These are phyloP conservation scores for Eupithecia insigniata DNA, from an alignment of 2,888 invertebrate species.

Conservation along the genomic window DNA sequence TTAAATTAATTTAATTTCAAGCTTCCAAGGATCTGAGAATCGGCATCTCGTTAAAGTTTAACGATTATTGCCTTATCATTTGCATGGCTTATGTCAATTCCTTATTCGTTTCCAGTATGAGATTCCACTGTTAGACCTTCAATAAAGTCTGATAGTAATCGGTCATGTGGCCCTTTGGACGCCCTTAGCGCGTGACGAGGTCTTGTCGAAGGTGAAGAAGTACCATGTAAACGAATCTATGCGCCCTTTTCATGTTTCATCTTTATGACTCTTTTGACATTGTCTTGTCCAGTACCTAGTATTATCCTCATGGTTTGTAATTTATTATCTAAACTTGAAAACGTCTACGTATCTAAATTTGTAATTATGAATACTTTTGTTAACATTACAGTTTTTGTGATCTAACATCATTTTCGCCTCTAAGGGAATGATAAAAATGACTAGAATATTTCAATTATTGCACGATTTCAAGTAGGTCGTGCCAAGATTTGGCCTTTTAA, in stretches of 20 bases:
- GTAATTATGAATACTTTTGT: background rate
- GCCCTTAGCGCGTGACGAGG: slow-evolving; percentile 80
- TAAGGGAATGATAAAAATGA: slow-evolving; percentile 16
- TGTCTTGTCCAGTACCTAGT: slow-evolving; percentile 55
- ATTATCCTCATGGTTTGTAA: slow-evolving; percentile 39
- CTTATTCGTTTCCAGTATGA: slow-evolving; percentile 59
- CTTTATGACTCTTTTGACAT: slow-evolving; percentile 70
- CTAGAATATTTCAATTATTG: slow-evolving; percentile 44
- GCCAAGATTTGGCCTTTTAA: slow-evolving; percentile 44
- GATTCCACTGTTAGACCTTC: slow-evolving; percentile 57
- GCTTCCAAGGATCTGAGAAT: background rate
- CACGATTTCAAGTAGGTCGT: slow-evolving; percentile 44
- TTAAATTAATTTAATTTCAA: background rate
- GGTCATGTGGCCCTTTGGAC: slow-evolving; percentile 70
- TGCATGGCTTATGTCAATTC: slow-evolving; percentile 64
- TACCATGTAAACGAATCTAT: slow-evolving; percentile 37
- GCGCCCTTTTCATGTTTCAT: slow-evolving; percentile 64
- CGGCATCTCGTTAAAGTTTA: slow-evolving; percentile 10
- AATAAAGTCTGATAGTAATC: slow-evolving; percentile 56
- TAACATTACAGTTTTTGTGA: background rate
- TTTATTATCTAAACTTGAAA: too few species aligned
- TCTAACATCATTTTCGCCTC: background rate
- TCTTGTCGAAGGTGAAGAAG: slow-evolving; percentile 55
- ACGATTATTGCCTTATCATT: slow-evolving; percentile 51
- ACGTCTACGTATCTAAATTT: slow-evolving; percentile 27